Evolutionary conservation across 2,113 vertebrate genomes (phyloP), one percentile per base, ranked within the genome.

Genomic region (Eretmodus cyanostictus): DNA sequence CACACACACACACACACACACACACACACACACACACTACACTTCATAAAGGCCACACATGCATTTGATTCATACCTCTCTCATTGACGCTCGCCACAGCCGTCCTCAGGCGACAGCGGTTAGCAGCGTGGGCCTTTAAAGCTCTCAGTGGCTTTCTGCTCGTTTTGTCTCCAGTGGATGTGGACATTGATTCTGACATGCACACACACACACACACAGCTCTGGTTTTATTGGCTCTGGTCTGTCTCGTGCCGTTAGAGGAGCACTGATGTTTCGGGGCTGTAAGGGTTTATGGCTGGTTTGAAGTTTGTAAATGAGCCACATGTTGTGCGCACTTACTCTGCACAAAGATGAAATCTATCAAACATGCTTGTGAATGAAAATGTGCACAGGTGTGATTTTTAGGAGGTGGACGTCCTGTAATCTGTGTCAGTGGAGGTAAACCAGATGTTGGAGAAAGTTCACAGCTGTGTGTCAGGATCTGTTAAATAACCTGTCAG

Each of bases 81-180:
- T 40, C 55, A 19, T 42, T 40, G 34, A 40, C 76, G 49, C 68
- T 73, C 47, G 47, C 27, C 63, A 40, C 53, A 85, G 73, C 36
- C 83, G 54, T 68, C 47, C 34, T 84, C 76, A 86, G 87, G 83
- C 83, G 86, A 71, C 88, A 82, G 84, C 53, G 90, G 90, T 87
- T 84, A 55, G 68, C 51, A 88, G 34, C 24, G n/a, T 29, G 71
- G 49, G 45, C 86, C 82, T 84, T 84, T 80, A 84, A 80, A 31
- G 27, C 68, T 12, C 61, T 38, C 88, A 3, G 42, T 59, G 57
- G 81, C 34, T 68, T 22, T 22, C 36, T 68, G 63, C 63, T 40
- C 36, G 85, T 57, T 83, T 4, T 16, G 55, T 81, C 38, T 83
- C 38, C 22, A 7, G 36, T 81, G 5, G 55, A 81, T 47, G 31